Percentiles rank a stretch among this genome's conserved stretches.
Conservation (phyloP, 2,888 invertebrate species). For the Noctua pronuba region DNA sequence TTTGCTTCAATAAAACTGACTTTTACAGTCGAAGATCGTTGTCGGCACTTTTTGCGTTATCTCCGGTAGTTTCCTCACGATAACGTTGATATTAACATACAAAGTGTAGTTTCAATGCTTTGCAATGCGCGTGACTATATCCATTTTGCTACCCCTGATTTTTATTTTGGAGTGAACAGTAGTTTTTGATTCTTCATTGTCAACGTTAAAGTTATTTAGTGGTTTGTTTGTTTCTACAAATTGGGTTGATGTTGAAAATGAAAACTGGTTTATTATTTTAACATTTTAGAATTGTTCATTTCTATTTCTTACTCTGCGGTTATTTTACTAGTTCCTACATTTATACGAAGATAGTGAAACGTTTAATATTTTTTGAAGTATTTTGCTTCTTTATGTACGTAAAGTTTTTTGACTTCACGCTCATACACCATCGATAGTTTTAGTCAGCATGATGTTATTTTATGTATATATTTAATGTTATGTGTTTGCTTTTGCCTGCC, state of each 20-base stretch:
- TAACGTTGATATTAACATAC: slow-evolving; percentile 61
- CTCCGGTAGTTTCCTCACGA: slow-evolving; percentile 44
- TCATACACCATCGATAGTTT: too few relatives aligned
- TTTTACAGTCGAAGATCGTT: slow-evolving; percentile 40
- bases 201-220: slow-evolving; percentile 40
- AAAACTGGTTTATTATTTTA: background rate
- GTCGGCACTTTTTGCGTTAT: slow-evolving; percentile 57
- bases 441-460: too few relatives aligned
- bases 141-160: slow-evolving; percentile 48
- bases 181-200: slow-evolving; percentile 36
- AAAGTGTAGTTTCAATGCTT: slow-evolving; percentile 61
- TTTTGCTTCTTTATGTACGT: background rate
- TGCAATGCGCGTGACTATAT: slow-evolving; percentile 41
- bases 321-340: background rate
- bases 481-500: too few relatives aligned
- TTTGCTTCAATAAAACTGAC: slow-evolving; percentile 48
- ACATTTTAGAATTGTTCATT: slow-evolving; percentile 1
- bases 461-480: too few relatives aligned
- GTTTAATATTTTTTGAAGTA: background rate
- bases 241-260: slow-evolving; percentile 1
- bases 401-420: background rate
- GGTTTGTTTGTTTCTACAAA: slow-evolving; percentile 39
- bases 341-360: background rate
- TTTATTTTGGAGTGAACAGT: slow-evolving; percentile 44
- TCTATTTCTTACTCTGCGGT: background rate